Conservation (phyloP, 2,113 vertebrate genomes). For the Chionis minor region DNA sequence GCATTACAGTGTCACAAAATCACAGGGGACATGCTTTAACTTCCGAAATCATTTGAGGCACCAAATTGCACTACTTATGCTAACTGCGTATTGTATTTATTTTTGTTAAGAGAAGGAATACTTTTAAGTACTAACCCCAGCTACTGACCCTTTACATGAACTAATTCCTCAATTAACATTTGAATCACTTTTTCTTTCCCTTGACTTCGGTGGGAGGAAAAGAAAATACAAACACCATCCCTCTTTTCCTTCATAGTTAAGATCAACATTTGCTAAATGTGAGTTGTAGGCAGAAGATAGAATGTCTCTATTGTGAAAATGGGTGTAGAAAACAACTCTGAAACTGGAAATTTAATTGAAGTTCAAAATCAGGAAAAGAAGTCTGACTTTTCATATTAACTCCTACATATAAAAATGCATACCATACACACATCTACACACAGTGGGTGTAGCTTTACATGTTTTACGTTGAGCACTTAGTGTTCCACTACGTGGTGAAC, state of each 20-base stretch:
- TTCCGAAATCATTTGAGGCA: background rate
- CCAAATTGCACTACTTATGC: constrained; percentile 6
- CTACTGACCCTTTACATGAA: background rate
- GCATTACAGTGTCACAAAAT: background rate
- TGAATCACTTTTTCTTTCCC: background rate
- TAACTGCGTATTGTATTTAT: constrained; percentile 4
- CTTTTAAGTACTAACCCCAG: background rate
- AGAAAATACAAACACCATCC: background rate
- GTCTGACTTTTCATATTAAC: background rate
- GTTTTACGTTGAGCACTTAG: background rate
- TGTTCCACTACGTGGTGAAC: background rate
- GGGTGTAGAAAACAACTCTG: background rate
- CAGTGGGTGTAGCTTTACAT: background rate
- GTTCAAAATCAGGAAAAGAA: background rate
- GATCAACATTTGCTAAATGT: background rate
- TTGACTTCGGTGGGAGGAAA: background rate
- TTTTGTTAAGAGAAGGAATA: constrained; percentile 13
- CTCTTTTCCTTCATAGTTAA: background rate
- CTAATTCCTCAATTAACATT: constrained; percentile 25
- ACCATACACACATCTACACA: background rate
- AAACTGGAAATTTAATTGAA: background rate
- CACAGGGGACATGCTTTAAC: background rate
- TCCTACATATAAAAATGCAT: background rate
- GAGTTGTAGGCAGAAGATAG: background rate
- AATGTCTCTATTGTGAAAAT: background rate